Evolutionary conservation across 2,888 invertebrate species (phyloP).

Genomic region (Sarcophaga carnaria): DNA sequence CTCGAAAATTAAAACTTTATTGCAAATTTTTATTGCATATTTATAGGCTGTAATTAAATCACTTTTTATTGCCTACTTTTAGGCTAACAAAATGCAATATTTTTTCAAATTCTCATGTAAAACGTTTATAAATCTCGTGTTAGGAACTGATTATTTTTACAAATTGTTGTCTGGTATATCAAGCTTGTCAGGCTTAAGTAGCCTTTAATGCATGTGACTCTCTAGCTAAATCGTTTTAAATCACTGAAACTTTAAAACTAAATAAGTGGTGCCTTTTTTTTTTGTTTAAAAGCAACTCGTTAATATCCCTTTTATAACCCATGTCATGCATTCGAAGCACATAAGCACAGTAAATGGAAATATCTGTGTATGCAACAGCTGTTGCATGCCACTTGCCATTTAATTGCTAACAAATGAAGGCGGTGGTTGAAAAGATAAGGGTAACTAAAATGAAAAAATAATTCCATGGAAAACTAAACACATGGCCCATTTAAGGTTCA

Average conservation of each 20-base stretch:
- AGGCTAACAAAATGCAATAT: too few relatives aligned
- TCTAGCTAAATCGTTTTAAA: too few relatives aligned
- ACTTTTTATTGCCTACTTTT: not conserved
- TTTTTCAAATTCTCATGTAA: not conserved
- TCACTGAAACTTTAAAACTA: too few relatives aligned
- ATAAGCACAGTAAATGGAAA: not conserved
- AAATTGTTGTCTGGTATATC: not conserved
- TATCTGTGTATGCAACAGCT: constrained; percentile 36
- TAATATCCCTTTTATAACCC: too few relatives aligned
- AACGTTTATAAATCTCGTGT: not conserved
- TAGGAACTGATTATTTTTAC: not conserved
- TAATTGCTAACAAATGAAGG: constrained; percentile 46
- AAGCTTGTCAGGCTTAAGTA: too few relatives aligned
- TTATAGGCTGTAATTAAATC: too few relatives aligned
- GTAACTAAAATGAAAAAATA: not conserved
- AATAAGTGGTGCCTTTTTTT: too few relatives aligned
- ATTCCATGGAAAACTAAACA: constrained; percentile 21
- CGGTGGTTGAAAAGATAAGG: not conserved
- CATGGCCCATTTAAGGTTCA: constrained; percentile 63
- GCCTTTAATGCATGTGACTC: too few relatives aligned
- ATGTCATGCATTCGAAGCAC: not conserved
- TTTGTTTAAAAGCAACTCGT: too few relatives aligned
- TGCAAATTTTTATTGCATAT: too few relatives aligned
- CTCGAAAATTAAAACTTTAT: too few relatives aligned
- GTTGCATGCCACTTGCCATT: constrained; percentile 61